Evolutionary conservation across 2,797 vertebrate genomes (phyloP), one percentile per base, ranked within the genome.

Genomic region (Adrianichthys oophorus): DNA sequence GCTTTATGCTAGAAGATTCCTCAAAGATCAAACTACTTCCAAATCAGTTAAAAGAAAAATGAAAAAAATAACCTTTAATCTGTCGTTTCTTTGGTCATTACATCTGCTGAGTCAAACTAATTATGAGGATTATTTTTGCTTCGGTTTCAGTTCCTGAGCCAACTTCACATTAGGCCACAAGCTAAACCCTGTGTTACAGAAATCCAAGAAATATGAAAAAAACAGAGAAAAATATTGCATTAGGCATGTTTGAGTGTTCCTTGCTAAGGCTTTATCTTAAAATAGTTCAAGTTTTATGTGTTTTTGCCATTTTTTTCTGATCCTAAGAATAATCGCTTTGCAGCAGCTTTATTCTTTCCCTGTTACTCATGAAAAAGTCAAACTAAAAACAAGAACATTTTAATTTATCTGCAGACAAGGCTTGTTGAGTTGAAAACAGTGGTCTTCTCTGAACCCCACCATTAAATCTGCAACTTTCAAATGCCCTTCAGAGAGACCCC

Each of bases 391-490:
- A 26, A 37, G 10, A 37, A 12, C 10, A 37, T 12, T 12, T 37
- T 7, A 26, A 26, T 26, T 6, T 26, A 26, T 26, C 26, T 26
- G 26, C 26, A 1, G 26, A 37, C 12, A 3, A 37, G 12, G 12
- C 32, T 37, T 37, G 32, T 54, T 43, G 46, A 72, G 43, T 46
- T 41, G 17, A 64, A 65, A 52, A 52, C 2, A 19, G 8, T 59
- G 41, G 58, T 64, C 52, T 52, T 62, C 56, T 58, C 7, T 46
- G 26, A 68, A 72, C 72, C 63, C 59, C 59, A 23, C 65, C 70
- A 70, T 80, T 72, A 76, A 59, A 59, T 78, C 37, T 41, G 29
- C 52, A 78, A 57, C 65, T 69, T 55, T 57, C 48, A 43, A 60
- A 56, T 47, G 53, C 51, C 72, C 70, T 74, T 78, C 74, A 75